Base-by-base conservation (phyloP, 2,113 vertebrate species). In the Pseudorectes ferrugineus region DNA sequence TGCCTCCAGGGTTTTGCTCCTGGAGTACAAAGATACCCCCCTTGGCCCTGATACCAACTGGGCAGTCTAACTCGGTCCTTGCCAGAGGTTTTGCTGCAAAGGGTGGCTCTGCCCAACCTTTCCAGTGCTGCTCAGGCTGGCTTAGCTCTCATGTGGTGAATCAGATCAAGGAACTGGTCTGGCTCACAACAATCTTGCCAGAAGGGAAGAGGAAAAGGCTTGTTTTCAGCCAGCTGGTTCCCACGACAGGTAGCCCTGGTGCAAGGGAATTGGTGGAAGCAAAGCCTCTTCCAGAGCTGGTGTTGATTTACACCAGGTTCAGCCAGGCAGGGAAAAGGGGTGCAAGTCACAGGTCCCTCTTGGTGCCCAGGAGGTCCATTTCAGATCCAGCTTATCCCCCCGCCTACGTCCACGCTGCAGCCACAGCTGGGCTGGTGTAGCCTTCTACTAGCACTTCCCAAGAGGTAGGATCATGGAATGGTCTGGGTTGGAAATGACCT, bases 361-460 rank as follows among this genome's bases (percentile, higher is more conserved):
- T 7, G 6, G 70, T 4, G 4, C 33, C 68, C 6, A 36, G 38
- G 33, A 67, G 26, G 15, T 40, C 19, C 25, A 5, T 8, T 75
- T 33, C 36, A 33, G 11, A 25, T 4, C 25, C 36, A 40, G 4
- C 24, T 58, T 6, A 42, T 45, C 8, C 59, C 38, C 35, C 8
- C 26, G 42, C 55, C 70, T 6, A 1, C 0, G 1, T 3, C 82
- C 1, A 2, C 3, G 0, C 28, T 58, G 58, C 35, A 68, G 78
- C 17, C 35, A 2, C 33, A 42, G 55, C 13, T 40, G 63, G 20
- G 57, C 15, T 43, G 4, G 6, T 1, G 7, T 1, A 33, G 63
- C 42, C 42, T 51, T 17, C 42, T 29, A 11, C 26, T 10, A 52
- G 43, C 62, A 14, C 35, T n/a, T 25, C 42, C n/a, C 1, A 0